Percentiles rank a stretch among this genome's conserved stretches.
phyloP scores from a whole-genome alignment of 2,888 invertebrate species.

The Ophion ventricosus region DNA sequence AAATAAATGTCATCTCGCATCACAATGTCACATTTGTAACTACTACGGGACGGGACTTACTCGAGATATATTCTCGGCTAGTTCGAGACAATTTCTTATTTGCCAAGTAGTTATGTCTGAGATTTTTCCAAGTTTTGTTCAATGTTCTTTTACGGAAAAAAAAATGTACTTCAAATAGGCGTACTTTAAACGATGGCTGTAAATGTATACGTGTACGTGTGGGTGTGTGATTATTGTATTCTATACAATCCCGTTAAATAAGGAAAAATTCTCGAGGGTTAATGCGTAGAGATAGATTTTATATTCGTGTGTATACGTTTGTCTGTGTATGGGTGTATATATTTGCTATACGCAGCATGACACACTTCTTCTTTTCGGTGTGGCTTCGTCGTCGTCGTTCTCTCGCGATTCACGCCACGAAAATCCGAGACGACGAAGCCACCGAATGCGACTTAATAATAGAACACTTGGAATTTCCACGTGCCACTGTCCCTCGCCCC shows the following conservation, averaged over 20 bases:
- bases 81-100: too few species aligned
- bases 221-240: too few species aligned
- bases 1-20: too few species aligned
- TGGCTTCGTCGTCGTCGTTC: slow-evolving; percentile 61
- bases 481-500: slow-evolving; percentile 60
- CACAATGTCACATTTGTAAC: too few species aligned
- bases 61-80: too few species aligned
- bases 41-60: too few species aligned
- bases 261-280: slow-evolving; percentile 28
- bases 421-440: slow-evolving; percentile 63
- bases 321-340: neutral
- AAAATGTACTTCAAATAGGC: neutral
- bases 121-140: too few species aligned
- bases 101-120: too few species aligned
- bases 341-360: slow-evolving; percentile 51
- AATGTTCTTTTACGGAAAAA: neutral
- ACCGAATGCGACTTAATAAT: slow-evolving; percentile 65
- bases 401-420: slow-evolving; percentile 50
- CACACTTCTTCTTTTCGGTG: slow-evolving; percentile 61
- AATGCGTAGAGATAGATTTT: slow-evolving; percentile 33
- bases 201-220: too few species aligned
- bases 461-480: slow-evolving; percentile 66
- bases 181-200: neutral
- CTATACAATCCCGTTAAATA: too few species aligned
- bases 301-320: neutral